Percentiles rank a stretch among this genome's conserved stretches.
Conservation (phyloP, 1,140 invertebrate species). For the Trichogramma pretiosum region DNA sequence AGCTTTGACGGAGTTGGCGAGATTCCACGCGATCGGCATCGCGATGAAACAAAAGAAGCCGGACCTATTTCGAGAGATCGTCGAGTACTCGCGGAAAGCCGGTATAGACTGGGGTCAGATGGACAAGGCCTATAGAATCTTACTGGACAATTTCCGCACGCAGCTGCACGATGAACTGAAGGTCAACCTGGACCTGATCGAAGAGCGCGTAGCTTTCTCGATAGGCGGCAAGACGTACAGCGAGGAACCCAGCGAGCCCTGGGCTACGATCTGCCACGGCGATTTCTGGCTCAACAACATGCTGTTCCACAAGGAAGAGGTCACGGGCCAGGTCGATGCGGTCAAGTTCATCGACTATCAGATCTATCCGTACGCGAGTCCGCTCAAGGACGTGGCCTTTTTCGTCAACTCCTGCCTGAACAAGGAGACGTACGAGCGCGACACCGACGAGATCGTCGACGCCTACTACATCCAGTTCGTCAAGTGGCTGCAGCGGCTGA, state of each 20-base stretch:
- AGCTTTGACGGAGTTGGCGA: slow-evolving; percentile 44
- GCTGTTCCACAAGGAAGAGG: neutral
- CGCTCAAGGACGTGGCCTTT: neutral
- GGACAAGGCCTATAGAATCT: slow-evolving; percentile 22
- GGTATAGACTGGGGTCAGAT: neutral
- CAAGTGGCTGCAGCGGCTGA: slow-evolving; percentile 11
- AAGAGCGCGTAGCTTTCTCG: slow-evolving; percentile 22
- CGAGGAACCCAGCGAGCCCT: slow-evolving; percentile 34
- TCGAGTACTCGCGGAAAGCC: neutral
- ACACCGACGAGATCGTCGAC: slow-evolving; percentile 2
- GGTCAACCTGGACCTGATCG: slow-evolving; percentile 25
- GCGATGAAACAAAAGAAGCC: slow-evolving; percentile 46
- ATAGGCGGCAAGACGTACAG: slow-evolving; percentile 20
- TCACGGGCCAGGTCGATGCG: slow-evolving; percentile 25
- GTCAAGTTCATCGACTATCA: slow-evolving; percentile 13
- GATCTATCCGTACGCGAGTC: neutral
- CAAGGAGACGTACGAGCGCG: neutral
- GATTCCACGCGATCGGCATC: slow-evolving; percentile 51
- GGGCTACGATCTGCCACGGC: slow-evolving; percentile 47
- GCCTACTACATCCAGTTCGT: slow-evolving; percentile 41
- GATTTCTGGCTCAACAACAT: slow-evolving; percentile 60
- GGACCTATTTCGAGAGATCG: slow-evolving; percentile 34
- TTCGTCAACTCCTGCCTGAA: neutral
- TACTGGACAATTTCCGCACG: slow-evolving; percentile 24
- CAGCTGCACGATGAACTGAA: slow-evolving; percentile 11